Evolutionary conservation across 92 coral and sea anemone genomes (phyloP), one percentile per base, ranked within the genome.

Genomic region (Umimayanthus kanabou): DNA sequence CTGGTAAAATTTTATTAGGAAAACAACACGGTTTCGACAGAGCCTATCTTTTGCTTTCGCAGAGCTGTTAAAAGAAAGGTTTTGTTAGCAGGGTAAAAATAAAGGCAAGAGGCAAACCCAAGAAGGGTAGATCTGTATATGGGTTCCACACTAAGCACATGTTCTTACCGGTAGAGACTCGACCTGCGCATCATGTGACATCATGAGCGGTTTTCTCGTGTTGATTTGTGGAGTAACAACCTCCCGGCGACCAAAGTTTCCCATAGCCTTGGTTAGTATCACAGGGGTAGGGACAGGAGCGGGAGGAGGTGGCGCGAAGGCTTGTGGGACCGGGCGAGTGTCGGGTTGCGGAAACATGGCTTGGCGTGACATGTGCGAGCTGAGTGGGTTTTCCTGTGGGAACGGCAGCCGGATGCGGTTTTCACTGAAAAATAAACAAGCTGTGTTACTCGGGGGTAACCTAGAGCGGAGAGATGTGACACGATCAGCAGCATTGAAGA

Each of bases 181-280:
- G 58, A 88, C 72, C 61, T 90, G 84, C 69, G 87, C 83, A 26
- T 77, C 90, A 79, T 85, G 87, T 64, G 90, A 49, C 75, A 45
- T 89, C 47, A 78, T 76, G 25, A 42, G 80, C 25, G 92, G 88
- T 40, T 58, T 86, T 42, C 89, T 72, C 58, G 91, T 45, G 61
- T 80, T 85, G 26, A 88, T 58, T 23, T 90, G 94, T 40, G 91
- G 84, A 4, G 82, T 85, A 26, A 90, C 93, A 53, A 97, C 82
- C 80, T 97, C 99, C 85, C 98, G 88, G 64, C 99, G 98, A 20
- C 96, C 99, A 76, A 95, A 97, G 91, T 94, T 95, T 10, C 99
- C 99, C 99, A 97, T 97, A 20, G 98, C 98, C 73, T 97, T 97
- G 92, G 93, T 93, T 49, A 97, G 53, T 47, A 97, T 93, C 57